A percentile compares a stretch with the other conserved stretches of the same genome.
Conservation (phyloP, 2,797 vertebrate species). For the Petrocephalus sullivani region DNA sequence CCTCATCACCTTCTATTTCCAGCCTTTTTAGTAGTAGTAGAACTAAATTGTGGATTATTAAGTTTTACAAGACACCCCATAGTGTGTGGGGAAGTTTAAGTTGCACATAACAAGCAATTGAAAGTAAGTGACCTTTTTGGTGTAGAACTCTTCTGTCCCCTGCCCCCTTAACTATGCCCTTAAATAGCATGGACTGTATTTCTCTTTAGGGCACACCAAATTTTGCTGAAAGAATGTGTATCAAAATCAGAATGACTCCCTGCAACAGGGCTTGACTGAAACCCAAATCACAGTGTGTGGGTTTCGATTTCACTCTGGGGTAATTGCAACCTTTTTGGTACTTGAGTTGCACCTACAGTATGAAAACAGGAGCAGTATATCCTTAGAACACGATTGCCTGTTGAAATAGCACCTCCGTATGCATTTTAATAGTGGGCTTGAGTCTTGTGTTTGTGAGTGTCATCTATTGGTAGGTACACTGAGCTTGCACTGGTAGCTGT, state of each 20-base stretch:
- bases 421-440: background rate
- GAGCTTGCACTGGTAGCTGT: background rate
- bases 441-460: background rate
- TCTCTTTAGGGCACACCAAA: background rate
- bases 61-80: background rate
- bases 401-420: background rate
- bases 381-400: background rate
- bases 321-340: constrained; percentile 4
- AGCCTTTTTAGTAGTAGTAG: background rate
- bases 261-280: background rate
- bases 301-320: constrained; percentile 2
- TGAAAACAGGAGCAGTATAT: background rate
- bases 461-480: background rate
- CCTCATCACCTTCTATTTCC: background rate
- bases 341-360: background rate
- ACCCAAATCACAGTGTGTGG: constrained; percentile 5
- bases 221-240: background rate
- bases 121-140: background rate
- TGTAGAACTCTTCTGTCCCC: background rate
- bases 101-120: background rate
- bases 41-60: background rate
- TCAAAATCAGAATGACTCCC: background rate
- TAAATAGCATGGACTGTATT: background rate
- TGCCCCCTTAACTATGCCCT: background rate
- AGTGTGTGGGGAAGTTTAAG: background rate